A percentile compares a stretch with the other conserved stretches of the same genome.
Evolutionary conservation across 2,797 vertebrate species (phyloP).

Genomic region (Clangula hyemalis): DNA sequence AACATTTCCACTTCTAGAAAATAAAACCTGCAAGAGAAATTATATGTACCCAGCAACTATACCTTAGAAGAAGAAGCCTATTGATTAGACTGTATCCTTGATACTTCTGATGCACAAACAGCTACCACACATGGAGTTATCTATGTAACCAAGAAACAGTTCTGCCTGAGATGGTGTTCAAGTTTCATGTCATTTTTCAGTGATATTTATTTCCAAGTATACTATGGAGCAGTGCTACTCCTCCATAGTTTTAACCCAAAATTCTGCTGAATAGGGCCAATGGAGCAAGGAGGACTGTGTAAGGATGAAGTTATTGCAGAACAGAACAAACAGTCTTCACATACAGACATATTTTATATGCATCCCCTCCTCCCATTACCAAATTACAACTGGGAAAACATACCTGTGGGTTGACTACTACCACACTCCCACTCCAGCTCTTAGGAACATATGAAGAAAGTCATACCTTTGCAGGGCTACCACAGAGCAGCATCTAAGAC

Average conservation of each 20-base stretch:
- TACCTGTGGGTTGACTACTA: slow-evolving; percentile 1
- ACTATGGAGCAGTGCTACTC: not conserved
- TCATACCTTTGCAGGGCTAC: not conserved
- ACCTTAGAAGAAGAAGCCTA: slow-evolving; percentile 28
- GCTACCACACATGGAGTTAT: not conserved
- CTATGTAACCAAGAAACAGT: slow-evolving; percentile 23
- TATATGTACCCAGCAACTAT: not conserved
- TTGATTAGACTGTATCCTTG: not conserved
- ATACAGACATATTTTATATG: slow-evolving; percentile 14
- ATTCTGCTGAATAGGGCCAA: not conserved
- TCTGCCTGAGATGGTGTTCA: not conserved
- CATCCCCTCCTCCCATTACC: not conserved
- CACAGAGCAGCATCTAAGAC: not conserved
- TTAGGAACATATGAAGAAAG: slow-evolving; percentile 12
- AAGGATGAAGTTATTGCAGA: slow-evolving; percentile 42
- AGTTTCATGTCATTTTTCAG: slow-evolving; percentile 15
- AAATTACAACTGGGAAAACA: slow-evolving; percentile 42
- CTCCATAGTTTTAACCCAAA: slow-evolving; percentile 17
- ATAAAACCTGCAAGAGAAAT: slow-evolving; percentile 8
- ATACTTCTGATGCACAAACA: not conserved
- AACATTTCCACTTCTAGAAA: not conserved
- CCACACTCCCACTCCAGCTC: slow-evolving; percentile 4
- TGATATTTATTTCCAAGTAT: not conserved
- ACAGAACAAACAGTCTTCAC: slow-evolving; percentile 21
- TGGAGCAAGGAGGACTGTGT: not conserved